Conservation (phyloP, 2,888 invertebrate species). For the Macaria notata region DNA sequence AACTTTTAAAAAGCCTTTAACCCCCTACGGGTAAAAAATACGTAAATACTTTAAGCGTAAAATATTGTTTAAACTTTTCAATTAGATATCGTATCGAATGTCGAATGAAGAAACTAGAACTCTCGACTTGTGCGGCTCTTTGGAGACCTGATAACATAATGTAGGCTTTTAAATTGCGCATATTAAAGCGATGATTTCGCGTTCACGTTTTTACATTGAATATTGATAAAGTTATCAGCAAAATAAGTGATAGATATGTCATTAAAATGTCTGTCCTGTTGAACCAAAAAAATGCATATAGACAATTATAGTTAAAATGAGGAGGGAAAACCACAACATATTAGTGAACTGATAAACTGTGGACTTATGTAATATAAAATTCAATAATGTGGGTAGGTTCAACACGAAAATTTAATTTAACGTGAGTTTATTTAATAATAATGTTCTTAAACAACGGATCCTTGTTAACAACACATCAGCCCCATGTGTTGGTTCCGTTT, state of each 20-base stretch:
- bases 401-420: too few relatives aligned
- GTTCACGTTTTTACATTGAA: neutral
- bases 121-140: slow-evolving; percentile 38
- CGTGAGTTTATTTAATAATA: too few relatives aligned
- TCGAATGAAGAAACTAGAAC: slow-evolving; percentile 52
- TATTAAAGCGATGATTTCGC: slow-evolving; percentile 1
- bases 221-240: too few relatives aligned
- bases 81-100: slow-evolving; percentile 56
- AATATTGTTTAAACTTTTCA: slow-evolving; percentile 54
- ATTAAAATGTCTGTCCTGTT: too few relatives aligned
- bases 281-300: too few relatives aligned
- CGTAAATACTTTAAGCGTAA: slow-evolving; percentile 28
- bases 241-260: too few relatives aligned
- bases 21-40: slow-evolving; percentile 23
- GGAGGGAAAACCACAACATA: too few relatives aligned
- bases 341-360: too few relatives aligned
- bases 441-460: too few relatives aligned
- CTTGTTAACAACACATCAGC: slow-evolving; percentile 19
- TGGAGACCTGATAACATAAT: slow-evolving; percentile 34
- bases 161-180: slow-evolving; percentile 19
- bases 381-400: too few relatives aligned
- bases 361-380: too few relatives aligned
- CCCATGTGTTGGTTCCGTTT: slow-evolving; percentile 19
- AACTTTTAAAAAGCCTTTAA: slow-evolving; percentile 28
- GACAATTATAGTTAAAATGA: too few relatives aligned